phyloP scores from a whole-genome alignment of 1,140 invertebrate species.

The Pseudomyrmex dendroicus region DNA sequence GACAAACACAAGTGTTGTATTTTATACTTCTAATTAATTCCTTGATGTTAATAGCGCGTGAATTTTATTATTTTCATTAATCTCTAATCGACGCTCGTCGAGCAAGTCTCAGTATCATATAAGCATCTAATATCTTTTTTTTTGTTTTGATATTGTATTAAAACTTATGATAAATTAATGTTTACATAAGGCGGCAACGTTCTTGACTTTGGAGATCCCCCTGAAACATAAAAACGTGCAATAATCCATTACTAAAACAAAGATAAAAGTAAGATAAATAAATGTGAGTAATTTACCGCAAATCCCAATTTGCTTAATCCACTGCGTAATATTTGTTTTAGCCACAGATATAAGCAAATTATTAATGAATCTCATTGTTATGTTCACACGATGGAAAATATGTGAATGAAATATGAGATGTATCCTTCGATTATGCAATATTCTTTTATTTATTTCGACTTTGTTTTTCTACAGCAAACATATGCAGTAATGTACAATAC shows the following conservation, averaged over 20 bases:
- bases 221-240: conserved; percentile 80
- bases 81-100: conserved; percentile 61
- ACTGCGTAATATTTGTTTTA: conserved; percentile 25
- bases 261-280: conserved; percentile 40
- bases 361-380: conserved; percentile 60
- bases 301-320: conserved; percentile 14
- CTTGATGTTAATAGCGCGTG: conserved; percentile 54
- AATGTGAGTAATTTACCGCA: conserved; percentile 43
- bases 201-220: conserved; percentile 87
- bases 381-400: conserved; percentile 10
- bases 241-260: conserved; percentile 50
- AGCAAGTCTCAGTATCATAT: conserved; percentile 68
- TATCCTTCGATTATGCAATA: conserved; percentile 11
- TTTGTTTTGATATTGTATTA: conserved; percentile 64
- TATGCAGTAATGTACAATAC: conserved; percentile 17
- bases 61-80: conserved; percentile 19
- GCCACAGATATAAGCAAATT: conserved; percentile 47
- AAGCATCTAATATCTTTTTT: conserved; percentile 67
- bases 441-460: not conserved
- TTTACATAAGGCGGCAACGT: conserved; percentile 88
- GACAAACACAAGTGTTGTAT: conserved; percentile 33
- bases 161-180: conserved; percentile 62
- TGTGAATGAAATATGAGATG: conserved; percentile 26
- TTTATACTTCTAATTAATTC: conserved; percentile 59
- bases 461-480: conserved; percentile 17